Base-by-base conservation (phyloP, 2,113 vertebrate genomes). In the Tupaia chinensis region DNA sequence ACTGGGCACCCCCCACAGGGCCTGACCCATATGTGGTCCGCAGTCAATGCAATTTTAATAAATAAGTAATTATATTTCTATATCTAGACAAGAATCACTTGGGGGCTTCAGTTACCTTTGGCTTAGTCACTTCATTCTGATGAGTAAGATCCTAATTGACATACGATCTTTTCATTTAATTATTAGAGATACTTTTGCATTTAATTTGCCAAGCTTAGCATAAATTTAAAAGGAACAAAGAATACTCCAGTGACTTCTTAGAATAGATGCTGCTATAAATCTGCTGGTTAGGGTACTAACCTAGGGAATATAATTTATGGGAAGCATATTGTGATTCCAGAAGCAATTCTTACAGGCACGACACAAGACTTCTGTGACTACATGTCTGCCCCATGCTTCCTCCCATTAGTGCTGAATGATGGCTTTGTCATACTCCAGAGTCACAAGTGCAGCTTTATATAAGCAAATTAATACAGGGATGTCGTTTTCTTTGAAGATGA, bases 141-240 rank as follows among this genome's bases (percentile, higher is more conserved):
- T 23, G 44, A 91, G 17, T 1, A 29, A 10, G 23, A 78, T 86
- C 58, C 44, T 44, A 85, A 53, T 19, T 78, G 29, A 73, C 65
- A 69, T 9, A 61, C 9, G 76, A 66, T 69, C 19, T 91, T 81
- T 73, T 60, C 88, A 94, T 95, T 89, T 94, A 20, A 61, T 89
- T 86, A 89, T 69, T 84, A 89, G 44, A 95, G 56, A 77, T 9
- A 73, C 1, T 27, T 94, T 65, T 53, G 14, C 44, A 80, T 68
- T 92, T 63, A 94, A 93, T 94, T 82, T 92, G 5, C 29, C 53
- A 84, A 72, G 82, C 63, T 94, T 92, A 96, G 76, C 65, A 83
- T 86, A 91, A 93, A 93, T 89, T 92, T 79, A 58, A 97, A 92
- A 72, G 84, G 61, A 89, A 91, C 20, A 83, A 91, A 23, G 3